Base-by-base conservation (phyloP, 2,113 vertebrate genomes). In the Prunella himalayana region DNA sequence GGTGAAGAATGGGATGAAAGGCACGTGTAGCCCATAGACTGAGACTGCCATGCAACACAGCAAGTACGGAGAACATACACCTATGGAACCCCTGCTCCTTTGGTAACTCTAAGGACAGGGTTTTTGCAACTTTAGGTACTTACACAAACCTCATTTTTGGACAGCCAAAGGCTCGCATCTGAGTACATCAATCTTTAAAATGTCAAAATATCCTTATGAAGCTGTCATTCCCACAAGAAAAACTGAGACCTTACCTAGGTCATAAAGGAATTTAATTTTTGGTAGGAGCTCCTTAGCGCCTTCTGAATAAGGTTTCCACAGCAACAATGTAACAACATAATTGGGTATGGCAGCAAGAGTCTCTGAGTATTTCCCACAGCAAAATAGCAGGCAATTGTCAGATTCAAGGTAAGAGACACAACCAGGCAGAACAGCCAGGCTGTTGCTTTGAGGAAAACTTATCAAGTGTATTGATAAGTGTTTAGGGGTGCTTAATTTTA, bases 11-110 rank as follows among this genome's bases (percentile, higher is more conserved):
- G 7, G 44, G 35, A 64, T 39, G 49, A 30, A 79, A 68, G 47
- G 28, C 39, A 41, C 0, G 0, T 10, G 37, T 13, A 44, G 17
- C 4, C 0, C 59, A 45, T 5, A 11, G 33, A 13, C 3, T 20
- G 31, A 59, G 33, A 49, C 21, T 27, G 41, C 30, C 37, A 45
- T 13, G 27, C 11, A 56, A 22, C 0, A 1, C 0, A 22, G 51
- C 25, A 68, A 54, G 22, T 31, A 30, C 3, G 25, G 47, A 71
- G 35, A 87, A 65, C 9, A 8, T 2, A 18, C 3, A 51, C 0
- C 0, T 20, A 3, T 14, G 68, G 28, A 51, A 22, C 14, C 27
- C 35, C 37, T 61, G 17, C 27, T 90, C 47, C 44, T 75, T 19
- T 21, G 23, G 47, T 25, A 82, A 16, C 12, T 27, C 3, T 2